Base-by-base conservation (phyloP, 2,888 invertebrate species). In the Tetragonisca angustula region DNA sequence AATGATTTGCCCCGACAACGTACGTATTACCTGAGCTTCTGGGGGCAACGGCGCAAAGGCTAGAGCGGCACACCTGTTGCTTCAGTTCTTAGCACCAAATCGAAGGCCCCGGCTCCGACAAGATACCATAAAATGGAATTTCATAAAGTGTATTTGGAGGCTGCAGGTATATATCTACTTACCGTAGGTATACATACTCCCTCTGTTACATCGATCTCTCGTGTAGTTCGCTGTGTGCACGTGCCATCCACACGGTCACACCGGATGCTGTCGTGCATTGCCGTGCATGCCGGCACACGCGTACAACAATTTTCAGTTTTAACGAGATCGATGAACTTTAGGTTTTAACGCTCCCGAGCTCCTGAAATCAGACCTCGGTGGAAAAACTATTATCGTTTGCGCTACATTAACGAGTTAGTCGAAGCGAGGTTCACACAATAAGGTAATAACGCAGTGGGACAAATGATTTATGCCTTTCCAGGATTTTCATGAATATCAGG, bases 41-140 rank as follows among this genome's bases (percentile, higher is more conserved):
- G 92, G 81, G 89, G 83, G 89, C 84, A 84, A 81, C 88, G 85
- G 83, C 84, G 89, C 87, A 87, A 85, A 88, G 88, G 89, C 84
- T 87, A 81, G 84, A 84, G 91, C 91, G 92, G 92, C 92, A 90
- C 94, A 94, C 94, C 94, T 94, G 94, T 94, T 94, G 94, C 94
- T 94, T 93, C 93, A 87, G 90, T 91, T 93, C 92, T 91, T 91
- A 92, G 92, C 92, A 91, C 92, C 92, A 92, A 93, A 94, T 94
- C 93, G 94, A 94, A 94, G 93, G 90, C 90, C 91, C 89, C 85
- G 86, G 82, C 89, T 84, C 87, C 87, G 85, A 84, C 82, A 85
- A 87, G 89, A 89, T 89, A 87, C 86, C 87, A 84, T 90, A 89
- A 90, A 90, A 90, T 87, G 89, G 90, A 89, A 90, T 90, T 90